Conservation (phyloP, 1,140 invertebrate species). For the Bursaphelenchus mucronatus region DNA sequence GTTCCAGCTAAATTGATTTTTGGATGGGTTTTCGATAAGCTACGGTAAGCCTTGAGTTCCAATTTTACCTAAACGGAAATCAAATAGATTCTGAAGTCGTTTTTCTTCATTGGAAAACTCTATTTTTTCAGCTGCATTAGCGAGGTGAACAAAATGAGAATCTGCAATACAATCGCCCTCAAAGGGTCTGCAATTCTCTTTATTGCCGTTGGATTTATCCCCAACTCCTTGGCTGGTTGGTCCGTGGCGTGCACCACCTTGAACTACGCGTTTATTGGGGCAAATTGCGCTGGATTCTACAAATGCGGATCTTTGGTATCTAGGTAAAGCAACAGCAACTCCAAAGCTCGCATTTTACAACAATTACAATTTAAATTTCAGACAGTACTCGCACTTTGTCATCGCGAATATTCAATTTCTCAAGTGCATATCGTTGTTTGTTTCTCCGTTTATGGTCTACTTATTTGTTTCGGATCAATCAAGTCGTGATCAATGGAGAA, state of each 20-base stretch:
- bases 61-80: no score
- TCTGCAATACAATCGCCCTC: constrained; percentile 51
- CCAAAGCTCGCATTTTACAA: constrained; percentile 1
- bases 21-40: constrained; percentile 26
- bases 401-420: constrained; percentile 32
- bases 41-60: constrained; percentile 15
- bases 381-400: constrained; percentile 29
- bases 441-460: constrained; percentile 21
- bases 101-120: constrained; percentile 7
- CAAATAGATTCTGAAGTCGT: no score
- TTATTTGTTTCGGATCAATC: constrained; percentile 23
- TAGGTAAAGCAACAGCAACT: no score
- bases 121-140: constrained; percentile 35
- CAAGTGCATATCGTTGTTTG: constrained; percentile 25
- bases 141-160: constrained; percentile 42
- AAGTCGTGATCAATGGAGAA: constrained; percentile 13
- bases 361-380: constrained; percentile 14
- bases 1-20: constrained; percentile 21
- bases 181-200: constrained; percentile 40
- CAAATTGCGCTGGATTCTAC: constrained; percentile 50
- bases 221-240: constrained; percentile 25
- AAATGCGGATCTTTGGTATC: constrained; percentile 48
- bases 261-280: constrained; percentile 42
- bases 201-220: constrained; percentile 43
- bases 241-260: constrained; percentile 35